Evolutionary conservation across 2,888 invertebrate species (phyloP), one percentile per base, ranked within the genome.

Genomic region (Melinaea marsaeus): DNA sequence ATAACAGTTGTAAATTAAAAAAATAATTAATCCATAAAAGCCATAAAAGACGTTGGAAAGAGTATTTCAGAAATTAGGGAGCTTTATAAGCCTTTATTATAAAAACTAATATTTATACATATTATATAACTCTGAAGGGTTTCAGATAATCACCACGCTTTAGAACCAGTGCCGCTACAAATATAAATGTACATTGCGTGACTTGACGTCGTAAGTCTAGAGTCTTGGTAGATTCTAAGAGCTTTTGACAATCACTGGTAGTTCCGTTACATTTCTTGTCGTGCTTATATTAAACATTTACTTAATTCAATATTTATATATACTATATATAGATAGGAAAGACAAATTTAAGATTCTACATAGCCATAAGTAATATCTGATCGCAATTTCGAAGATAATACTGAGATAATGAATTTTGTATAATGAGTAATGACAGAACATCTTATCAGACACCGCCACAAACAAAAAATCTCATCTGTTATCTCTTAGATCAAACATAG

Each of bases 381-480:
- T 32, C 9, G 13, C 6, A 47, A 6, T 55, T 55, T 35, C 46
- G 34, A 33, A 34, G 45, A 60, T 55, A 54, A 46, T 11, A 55
- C 48, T 58, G 58, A 46, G 46, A 62, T 65, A 63, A 63, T 67
- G 61, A 65, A 63, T 67, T 67, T 67, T 67, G 67, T 63, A 51
- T 22, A 51, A 42, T 37, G 22, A 60, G 46, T 64, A 62, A 65
- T 54, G 63, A 60, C 61, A 60, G 57, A 57, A 60, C 59, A 63
- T 67, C 65, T 65, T 65, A 69, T 67, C 63, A 61, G 65, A 67
- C 58, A 58, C 42, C 60, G 57, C 64, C 57, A 58, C 61, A 22
- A 63, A 66, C 62, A 61, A 62, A 55, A 61, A 64, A 60, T 57
- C 64, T 65, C 64, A 64, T 67, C 64, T 62, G 62, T 65, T 67